Conservation (phyloP, 2,797 vertebrate genomes). For the Triplophysa yarkandensis region DNA sequence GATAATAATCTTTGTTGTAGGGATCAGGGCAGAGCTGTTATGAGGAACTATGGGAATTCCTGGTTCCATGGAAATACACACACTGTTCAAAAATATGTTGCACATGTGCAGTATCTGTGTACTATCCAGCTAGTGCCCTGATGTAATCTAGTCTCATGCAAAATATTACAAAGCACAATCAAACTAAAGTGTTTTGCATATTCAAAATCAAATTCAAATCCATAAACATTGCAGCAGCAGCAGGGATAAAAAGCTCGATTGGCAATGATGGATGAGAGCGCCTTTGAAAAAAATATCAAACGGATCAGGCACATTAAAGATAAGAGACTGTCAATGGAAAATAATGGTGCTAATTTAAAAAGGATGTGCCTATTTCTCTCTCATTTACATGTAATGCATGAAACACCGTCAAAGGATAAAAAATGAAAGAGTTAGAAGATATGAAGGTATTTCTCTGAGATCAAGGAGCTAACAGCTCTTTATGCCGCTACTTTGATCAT, state of each 20-base stretch:
- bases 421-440: slow-evolving; percentile 40
- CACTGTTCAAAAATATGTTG: slow-evolving; percentile 3
- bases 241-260: neutral
- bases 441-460: slow-evolving; percentile 36
- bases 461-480: slow-evolving; percentile 43
- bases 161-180: slow-evolving; percentile 40
- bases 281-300: slow-evolving; percentile 38
- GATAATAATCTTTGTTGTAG: slow-evolving; percentile 12
- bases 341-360: slow-evolving; percentile 26
- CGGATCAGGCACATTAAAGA: slow-evolving; percentile 22
- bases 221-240: slow-evolving; percentile 36
- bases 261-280: neutral
- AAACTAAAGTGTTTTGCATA: slow-evolving; percentile 50
- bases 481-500: slow-evolving; percentile 58
- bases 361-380: slow-evolving; percentile 7
- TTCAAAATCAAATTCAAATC: slow-evolving; percentile 44
- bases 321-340: slow-evolving; percentile 29
- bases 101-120: slow-evolving; percentile 4
- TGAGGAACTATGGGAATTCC: slow-evolving; percentile 38
- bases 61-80: slow-evolving; percentile 17
- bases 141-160: slow-evolving; percentile 43
- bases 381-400: slow-evolving; percentile 42
- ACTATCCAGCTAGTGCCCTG: slow-evolving; percentile 11
- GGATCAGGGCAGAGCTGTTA: neutral
- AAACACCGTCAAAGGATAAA: slow-evolving; percentile 51